Evolutionary conservation across 2,888 invertebrate genomes (phyloP), one percentile per base, ranked within the genome.

Genomic region (Xestia rhomboidea): DNA sequence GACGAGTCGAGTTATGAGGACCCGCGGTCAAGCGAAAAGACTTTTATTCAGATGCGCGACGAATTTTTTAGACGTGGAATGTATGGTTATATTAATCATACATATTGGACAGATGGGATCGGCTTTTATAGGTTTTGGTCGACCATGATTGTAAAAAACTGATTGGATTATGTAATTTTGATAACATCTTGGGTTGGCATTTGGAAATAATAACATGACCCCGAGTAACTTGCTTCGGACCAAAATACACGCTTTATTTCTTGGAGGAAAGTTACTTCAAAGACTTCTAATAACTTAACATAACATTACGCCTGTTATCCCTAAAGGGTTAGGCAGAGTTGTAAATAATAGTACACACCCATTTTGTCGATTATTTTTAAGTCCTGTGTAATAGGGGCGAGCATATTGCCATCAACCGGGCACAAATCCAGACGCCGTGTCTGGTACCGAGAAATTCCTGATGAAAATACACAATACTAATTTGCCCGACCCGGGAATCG

Each of bases 1-100:
- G 93, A 93, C 90, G 91, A 93, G 91, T 90, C 92, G 91, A 94
- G 94, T 94, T 94, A 94, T 93, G 94, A 93, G 90, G 90, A 90
- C 91, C 90, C 85, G 91, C 93, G 96, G 96, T 95, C 95, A 95
- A 94, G 93, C 93, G 92, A 89, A 95, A 94, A 91, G 95, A 93
- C 92, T 79, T 86, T 93, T 92, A 92, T 93, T 91, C 89, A 84
- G 87, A 84, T 81, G 78, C 81, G 84, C 79, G 85, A 89, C 87
- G 89, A 88, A 89, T 88, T 78, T 89, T 88, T 87, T 68, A 66
- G 74, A 81, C 72, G 73, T 83, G 80, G 86, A 81, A 84, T 72
- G 83, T 87, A 84, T 84, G 88, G 77, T 77, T 77, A 72, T 79
- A 88, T 82, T 89, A 86, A 86, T 66, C 78, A 77, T 86, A 69